These are phyloP conservation scores for Homarus americanus DNA, from an alignment of 1,140 invertebrate genomes.

Conservation along the genomic window DNA sequence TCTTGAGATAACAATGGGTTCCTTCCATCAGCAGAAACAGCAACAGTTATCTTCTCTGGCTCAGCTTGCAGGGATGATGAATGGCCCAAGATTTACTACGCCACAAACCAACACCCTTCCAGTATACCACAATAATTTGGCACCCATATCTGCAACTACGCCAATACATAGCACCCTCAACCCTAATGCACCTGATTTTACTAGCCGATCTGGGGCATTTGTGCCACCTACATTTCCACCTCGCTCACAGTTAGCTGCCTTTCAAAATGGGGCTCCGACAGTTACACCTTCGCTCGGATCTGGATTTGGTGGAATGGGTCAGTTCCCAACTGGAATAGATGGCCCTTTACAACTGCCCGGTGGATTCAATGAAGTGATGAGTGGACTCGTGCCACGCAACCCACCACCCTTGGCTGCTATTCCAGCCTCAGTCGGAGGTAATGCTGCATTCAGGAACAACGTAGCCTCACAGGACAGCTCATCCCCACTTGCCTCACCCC, in stretches of 20 bases:
- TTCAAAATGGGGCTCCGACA: slow-evolving; percentile 69
- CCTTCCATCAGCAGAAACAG: slow-evolving; percentile 69
- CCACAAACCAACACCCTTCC: slow-evolving; percentile 74
- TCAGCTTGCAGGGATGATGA: slow-evolving; percentile 71
- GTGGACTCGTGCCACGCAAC: slow-evolving; percentile 68
- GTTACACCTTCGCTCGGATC: slow-evolving; percentile 67
- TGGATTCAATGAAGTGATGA: slow-evolving; percentile 52
- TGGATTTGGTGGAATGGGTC: slow-evolving; percentile 60
- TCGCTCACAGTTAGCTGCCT: slow-evolving; percentile 70
- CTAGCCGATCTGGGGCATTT: slow-evolving; percentile 69
- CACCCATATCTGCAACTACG: slow-evolving; percentile 73
- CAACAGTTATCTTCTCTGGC: slow-evolving; percentile 65
- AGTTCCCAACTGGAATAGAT: slow-evolving; percentile 64
- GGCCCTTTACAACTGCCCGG: slow-evolving; percentile 31
- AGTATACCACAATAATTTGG: slow-evolving; percentile 72
- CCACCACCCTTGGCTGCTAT: slow-evolving; percentile 55
- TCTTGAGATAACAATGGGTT: slow-evolving; percentile 62
- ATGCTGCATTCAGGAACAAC: slow-evolving; percentile 46
- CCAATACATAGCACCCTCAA: slow-evolving; percentile 75
- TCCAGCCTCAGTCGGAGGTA: slow-evolving; percentile 59
- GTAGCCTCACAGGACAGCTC: slow-evolving; percentile 54
- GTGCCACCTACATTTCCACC: slow-evolving; percentile 70
- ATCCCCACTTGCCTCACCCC: slow-evolving; percentile 61
- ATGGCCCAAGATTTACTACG: slow-evolving; percentile 74
- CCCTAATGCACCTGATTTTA: slow-evolving; percentile 75